Conservation (phyloP, 2,113 vertebrate genomes). For the Gobiocypris rarus region DNA sequence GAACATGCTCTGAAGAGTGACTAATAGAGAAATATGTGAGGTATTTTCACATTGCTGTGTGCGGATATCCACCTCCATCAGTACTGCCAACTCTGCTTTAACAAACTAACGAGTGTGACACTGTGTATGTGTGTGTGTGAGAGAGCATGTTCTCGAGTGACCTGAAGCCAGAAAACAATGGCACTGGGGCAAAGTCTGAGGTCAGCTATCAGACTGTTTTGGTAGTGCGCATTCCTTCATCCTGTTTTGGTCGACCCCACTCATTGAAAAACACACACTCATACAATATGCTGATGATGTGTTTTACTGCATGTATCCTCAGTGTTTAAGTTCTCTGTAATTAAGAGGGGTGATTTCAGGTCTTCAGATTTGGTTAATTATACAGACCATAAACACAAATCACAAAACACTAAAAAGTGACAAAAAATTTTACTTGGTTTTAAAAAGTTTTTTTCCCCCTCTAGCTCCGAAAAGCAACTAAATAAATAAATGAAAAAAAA, state of each 20-base stretch:
- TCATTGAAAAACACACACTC: constrained; percentile 39
- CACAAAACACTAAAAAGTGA: background rate
- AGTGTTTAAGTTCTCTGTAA: background rate
- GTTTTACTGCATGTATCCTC: constrained; percentile 7
- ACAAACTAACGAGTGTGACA: constrained; percentile 34
- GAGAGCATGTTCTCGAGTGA: constrained; percentile 13
- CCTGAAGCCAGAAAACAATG: constrained; percentile 55
- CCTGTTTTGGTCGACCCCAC: constrained; percentile 52
- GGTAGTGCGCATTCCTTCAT: constrained; percentile 50
- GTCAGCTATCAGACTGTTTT: constrained; percentile 57
- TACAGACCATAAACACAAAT: background rate
- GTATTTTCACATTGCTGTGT: constrained; percentile 45
- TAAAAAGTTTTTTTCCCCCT: background rate
- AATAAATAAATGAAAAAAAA: no score
- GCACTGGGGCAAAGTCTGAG: constrained; percentile 50
- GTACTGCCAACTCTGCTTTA: constrained; percentile 46
- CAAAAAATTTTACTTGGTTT: background rate
- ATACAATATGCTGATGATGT: constrained; percentile 55
- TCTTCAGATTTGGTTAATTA: background rate
- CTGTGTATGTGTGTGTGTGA: constrained; percentile 24
- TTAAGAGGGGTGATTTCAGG: background rate
- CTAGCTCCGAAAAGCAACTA: no score
- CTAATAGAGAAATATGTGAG: constrained; percentile 29
- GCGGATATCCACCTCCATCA: constrained; percentile 56
- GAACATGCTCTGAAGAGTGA: background rate